Percentiles rank a stretch among this genome's conserved stretches.
Evolutionary conservation across 2,797 vertebrate species (phyloP).

Genomic region (Carapus acus): DNA sequence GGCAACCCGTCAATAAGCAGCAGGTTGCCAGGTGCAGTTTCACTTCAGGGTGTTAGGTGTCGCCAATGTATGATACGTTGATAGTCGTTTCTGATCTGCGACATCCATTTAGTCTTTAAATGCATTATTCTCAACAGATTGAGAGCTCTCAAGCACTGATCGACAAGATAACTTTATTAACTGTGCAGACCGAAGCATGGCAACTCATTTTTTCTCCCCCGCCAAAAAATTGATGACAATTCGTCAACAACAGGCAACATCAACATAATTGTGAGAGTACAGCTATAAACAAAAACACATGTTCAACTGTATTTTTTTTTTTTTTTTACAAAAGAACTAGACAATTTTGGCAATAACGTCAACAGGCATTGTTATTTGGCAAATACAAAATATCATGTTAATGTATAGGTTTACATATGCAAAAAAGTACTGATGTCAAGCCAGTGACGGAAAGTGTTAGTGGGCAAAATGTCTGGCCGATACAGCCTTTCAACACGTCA

Average conservation of each 20-base stretch:
- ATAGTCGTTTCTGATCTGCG: background rate
- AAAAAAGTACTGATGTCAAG: conserved; percentile 37
- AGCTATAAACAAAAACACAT: conserved; percentile 33
- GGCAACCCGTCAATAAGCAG: conserved; percentile 17
- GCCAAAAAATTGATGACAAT: conserved; percentile 55
- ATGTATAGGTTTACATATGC: conserved; percentile 48
- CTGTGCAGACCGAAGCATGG: conserved; percentile 36
- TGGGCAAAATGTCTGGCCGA: conserved; percentile 28
- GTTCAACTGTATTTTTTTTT: conserved; percentile 47
- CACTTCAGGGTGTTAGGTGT: conserved; percentile 22
- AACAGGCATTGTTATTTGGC: conserved; percentile 51
- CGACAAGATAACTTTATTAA: background rate
- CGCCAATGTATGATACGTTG: conserved; percentile 25
- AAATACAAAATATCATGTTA: conserved; percentile 52
- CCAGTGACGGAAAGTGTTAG: conserved; percentile 40
- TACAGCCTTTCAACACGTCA: conserved; percentile 5
- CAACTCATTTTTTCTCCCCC: conserved; percentile 61
- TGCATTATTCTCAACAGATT: too few relatives aligned
- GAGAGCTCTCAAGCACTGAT: too few relatives aligned
- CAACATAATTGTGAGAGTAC: conserved; percentile 50
- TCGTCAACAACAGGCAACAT: conserved; percentile 47
- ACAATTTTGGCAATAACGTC: conserved; percentile 60
- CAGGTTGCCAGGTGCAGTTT: conserved; percentile 32
- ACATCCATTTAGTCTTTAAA: too few relatives aligned
- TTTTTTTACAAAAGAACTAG: too few relatives aligned